phyloP scores from a whole-genome alignment of 2,888 invertebrate genomes.

The Limnephilus rhombicus region DNA sequence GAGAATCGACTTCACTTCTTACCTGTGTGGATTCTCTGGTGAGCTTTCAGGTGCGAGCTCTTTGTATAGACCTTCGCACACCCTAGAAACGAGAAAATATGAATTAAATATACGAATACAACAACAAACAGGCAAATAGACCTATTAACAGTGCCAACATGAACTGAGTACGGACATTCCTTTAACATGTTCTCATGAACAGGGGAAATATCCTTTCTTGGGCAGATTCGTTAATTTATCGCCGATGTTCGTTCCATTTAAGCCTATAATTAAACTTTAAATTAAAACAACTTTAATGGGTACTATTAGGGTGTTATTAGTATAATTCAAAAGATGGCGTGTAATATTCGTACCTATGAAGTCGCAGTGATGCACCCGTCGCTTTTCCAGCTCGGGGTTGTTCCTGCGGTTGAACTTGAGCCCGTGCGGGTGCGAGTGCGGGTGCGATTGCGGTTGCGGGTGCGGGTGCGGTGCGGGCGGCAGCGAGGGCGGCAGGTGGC shows the following conservation, averaged over 20 bases:
- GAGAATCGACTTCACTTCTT: constrained; percentile 70
- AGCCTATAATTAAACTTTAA: no score
- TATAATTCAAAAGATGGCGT: no score
- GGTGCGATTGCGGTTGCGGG: constrained; percentile 74
- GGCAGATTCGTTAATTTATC: no score
- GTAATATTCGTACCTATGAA: constrained; percentile 85
- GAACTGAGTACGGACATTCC: no score
- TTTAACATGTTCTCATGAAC: no score
- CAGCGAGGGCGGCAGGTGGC: constrained; percentile 82
- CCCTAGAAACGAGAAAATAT: constrained; percentile 80
- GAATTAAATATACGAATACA: not conserved
- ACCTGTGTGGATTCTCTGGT: constrained; percentile 99
- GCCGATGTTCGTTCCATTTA: no score
- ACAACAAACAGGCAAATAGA: not conserved
- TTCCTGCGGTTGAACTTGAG: constrained; percentile 94
- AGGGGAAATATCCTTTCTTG: not conserved
- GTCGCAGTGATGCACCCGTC: constrained; percentile 97
- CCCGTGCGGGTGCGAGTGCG: constrained; percentile 65
- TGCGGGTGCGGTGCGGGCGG: constrained; percentile 81
- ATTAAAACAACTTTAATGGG: no score
- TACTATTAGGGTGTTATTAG: no score
- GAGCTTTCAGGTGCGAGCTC: constrained; percentile 98
- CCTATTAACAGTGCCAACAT: not conserved
- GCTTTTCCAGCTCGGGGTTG: constrained; percentile 97
- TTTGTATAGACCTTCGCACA: constrained; percentile 98